Conservation (phyloP, 2,797 vertebrate species). For the Spinus pinus region DNA sequence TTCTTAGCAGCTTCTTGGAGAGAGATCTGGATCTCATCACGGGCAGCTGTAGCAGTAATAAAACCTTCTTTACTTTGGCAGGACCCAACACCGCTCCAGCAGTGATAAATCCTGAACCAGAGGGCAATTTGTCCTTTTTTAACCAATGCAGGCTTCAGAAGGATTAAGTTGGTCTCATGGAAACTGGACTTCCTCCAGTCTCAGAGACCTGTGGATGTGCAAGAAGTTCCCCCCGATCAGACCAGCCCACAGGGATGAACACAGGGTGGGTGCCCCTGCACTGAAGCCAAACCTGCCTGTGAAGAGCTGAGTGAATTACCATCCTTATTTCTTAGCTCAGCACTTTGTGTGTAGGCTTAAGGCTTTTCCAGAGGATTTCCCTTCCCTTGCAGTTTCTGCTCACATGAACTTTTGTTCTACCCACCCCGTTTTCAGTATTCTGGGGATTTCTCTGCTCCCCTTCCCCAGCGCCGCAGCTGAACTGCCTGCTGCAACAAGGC, state of each 20-base stretch:
- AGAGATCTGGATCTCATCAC: background rate
- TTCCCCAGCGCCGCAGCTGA: background rate
- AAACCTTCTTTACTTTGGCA: background rate
- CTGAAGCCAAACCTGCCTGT: background rate
- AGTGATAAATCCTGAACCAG: background rate
- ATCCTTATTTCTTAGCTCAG: conserved; percentile 26
- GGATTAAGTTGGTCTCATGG: background rate
- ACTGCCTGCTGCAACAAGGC: background rate
- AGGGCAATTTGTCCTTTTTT: background rate
- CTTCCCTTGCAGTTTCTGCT: background rate
- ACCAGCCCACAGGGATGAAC: accelerated
- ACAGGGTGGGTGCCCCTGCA: accelerated
- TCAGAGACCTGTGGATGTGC: background rate
- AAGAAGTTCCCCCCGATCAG: background rate
- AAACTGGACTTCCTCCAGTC: background rate
- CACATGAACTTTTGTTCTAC: background rate
- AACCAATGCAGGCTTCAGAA: background rate
- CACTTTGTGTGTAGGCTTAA: background rate
- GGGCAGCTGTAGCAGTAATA: background rate
- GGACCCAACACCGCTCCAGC: background rate
- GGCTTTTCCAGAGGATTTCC: conserved; percentile 42
- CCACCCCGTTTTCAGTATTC: background rate
- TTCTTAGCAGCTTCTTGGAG: background rate
- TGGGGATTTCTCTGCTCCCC: background rate
- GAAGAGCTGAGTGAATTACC: background rate